Conservation (phyloP, 2,113 vertebrate species). For the Stomatorhinus ivindoensis region DNA sequence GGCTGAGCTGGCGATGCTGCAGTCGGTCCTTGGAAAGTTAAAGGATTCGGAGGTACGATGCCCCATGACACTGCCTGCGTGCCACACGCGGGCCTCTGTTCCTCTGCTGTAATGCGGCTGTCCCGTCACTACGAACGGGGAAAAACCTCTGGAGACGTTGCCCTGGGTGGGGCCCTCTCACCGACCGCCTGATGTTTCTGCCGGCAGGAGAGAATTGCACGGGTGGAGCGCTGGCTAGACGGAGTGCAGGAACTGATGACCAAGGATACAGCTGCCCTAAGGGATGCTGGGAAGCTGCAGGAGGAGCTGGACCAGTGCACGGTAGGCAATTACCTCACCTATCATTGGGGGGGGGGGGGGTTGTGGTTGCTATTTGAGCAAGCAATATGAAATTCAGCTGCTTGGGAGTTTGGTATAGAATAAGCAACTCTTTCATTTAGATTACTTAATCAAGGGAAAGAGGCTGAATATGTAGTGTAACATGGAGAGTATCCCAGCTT, state of each 20-base stretch:
- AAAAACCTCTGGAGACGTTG: background rate
- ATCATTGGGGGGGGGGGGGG: no score
- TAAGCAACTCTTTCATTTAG: background rate
- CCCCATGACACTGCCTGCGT: background rate
- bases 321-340: slow-evolving; percentile 52
- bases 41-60: slow-evolving; percentile 73
- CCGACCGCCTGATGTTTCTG: background rate
- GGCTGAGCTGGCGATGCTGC: slow-evolving; percentile 68
- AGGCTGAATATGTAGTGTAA: background rate
- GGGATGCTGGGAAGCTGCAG: slow-evolving; percentile 59
- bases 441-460: background rate
- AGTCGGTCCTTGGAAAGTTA: slow-evolving; percentile 74
- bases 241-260: slow-evolving; percentile 72
- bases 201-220: slow-evolving; percentile 64
- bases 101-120: background rate
- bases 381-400: background rate
- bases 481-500: background rate
- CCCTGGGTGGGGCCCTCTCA: background rate
- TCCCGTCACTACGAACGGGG: no score
- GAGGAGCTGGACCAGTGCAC: slow-evolving; percentile 78
- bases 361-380: background rate
- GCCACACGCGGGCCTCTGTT: background rate
- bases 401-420: background rate
- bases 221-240: slow-evolving; percentile 75
- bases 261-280: slow-evolving; percentile 58